phyloP scores from a whole-genome alignment of 2,797 vertebrate genomes.

The Siniperca obscura region DNA sequence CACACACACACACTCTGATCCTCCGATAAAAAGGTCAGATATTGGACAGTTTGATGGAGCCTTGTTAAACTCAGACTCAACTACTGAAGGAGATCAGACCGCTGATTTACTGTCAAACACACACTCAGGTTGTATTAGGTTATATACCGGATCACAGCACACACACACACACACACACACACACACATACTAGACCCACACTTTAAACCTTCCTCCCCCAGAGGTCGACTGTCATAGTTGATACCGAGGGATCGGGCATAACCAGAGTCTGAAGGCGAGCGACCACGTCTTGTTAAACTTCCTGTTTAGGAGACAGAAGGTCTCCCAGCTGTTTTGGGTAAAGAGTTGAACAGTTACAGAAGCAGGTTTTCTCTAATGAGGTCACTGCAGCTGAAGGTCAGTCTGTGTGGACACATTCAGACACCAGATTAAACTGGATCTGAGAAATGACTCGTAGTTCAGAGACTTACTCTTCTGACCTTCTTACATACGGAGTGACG shows the following conservation, averaged over 20 bases:
- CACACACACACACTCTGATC: slow-evolving; percentile 21
- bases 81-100: slow-evolving; percentile 21
- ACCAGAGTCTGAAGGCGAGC: neutral
- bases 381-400: neutral
- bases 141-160: no score
- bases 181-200: slow-evolving; percentile 14
- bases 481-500: no score
- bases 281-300: slow-evolving; percentile 13
- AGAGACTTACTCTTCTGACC: no score
- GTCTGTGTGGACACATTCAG: neutral
- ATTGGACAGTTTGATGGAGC: slow-evolving; percentile 45
- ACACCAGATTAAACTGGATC: no score
- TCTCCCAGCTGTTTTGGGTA: neutral
- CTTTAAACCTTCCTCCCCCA: neutral
- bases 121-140: neutral
- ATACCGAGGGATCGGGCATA: no score
- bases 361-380: slow-evolving; percentile 18
- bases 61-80: slow-evolving; percentile 48
- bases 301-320: slow-evolving; percentile 7
- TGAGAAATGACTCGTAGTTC: neutral
- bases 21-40: slow-evolving; percentile 59
- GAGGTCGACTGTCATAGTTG: neutral
- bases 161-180: slow-evolving; percentile 26
- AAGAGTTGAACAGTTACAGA: neutral
- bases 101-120: slow-evolving; percentile 18